Conservation (phyloP, 2,113 vertebrate genomes). For the Prinia subflava region DNA sequence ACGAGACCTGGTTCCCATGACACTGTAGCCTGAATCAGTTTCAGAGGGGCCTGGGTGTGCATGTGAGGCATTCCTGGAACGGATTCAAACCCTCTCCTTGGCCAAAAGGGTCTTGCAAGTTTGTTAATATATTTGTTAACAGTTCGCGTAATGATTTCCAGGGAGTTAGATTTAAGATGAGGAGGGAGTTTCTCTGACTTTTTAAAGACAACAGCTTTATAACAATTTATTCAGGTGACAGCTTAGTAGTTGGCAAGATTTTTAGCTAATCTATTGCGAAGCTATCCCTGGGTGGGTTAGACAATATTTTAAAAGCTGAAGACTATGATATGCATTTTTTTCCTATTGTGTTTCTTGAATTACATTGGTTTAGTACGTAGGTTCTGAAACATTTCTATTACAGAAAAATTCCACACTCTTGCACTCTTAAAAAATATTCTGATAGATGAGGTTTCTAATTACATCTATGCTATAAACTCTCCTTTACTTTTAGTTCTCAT, state of each 20-base stretch:
- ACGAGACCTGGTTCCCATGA: conserved; percentile 60
- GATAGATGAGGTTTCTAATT: neutral
- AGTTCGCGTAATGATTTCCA: conserved; percentile 2
- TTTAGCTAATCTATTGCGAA: neutral
- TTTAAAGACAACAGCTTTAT: neutral
- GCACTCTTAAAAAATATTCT: neutral
- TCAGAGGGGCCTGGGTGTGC: neutral
- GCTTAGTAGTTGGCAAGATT: neutral
- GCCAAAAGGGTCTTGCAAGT: conserved; percentile 27
- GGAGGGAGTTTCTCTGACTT: neutral
- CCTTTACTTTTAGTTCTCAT: neutral
- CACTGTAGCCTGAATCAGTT: conserved; percentile 22
- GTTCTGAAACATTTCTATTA: neutral
- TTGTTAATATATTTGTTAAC: conserved; percentile 1
- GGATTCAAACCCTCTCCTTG: conserved; percentile 16
- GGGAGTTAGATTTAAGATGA: neutral
- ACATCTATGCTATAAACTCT: neutral
- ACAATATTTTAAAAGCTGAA: neutral
- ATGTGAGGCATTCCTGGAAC: conserved; percentile 15
- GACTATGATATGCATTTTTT: neutral
- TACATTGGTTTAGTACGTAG: neutral
- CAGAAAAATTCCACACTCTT: neutral
- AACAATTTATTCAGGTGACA: neutral
- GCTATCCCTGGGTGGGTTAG: neutral
- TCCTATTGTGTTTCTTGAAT: neutral